Base-by-base conservation (phyloP, 1,140 invertebrate genomes). In the Hydropsyche tenuis region DNA sequence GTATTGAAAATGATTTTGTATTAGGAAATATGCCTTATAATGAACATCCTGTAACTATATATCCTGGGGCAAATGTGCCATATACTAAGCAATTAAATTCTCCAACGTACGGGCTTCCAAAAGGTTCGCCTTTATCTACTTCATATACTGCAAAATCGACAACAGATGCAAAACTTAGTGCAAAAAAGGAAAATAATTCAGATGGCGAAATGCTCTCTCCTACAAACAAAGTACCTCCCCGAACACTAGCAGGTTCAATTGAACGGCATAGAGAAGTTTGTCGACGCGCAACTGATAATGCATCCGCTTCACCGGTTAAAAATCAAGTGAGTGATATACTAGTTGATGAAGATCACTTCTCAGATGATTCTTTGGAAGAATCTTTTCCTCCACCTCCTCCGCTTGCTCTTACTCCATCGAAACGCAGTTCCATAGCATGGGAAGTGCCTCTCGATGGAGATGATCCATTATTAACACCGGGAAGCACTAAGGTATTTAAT, bases 341-440 rank as follows among this genome's bases (percentile, higher is more conserved):
- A 70, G 90, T 91, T 71, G 90, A 92, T 76, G 88, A 88, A 76
- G 90, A 91, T 75, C 88, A 90, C 73, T 94, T 94, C 80, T 94
- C 92, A 4, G 93, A 94, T 80, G 92, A 94, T 80, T 94, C 92
- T 2, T 80, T 94, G 60, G 93, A 94, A 80, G 91, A 92, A 78
- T 86, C 90, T 75, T 88, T 91, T 64, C 88, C 90, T 9, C 83
- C 80, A 73, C 86, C 82, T 78, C 86, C 84, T 79, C 86, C 86
- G 73, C 85, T 85, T 75, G 84, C 79, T 71, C 82, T 81, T 46
- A 87, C 86, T 73, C 86, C 86, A 77, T 89, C 88, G 79, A 93
- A 93, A 82, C 87, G 91, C 74, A 89, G 90, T 78, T 92, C 91
- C 77, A 93, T 94, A 51, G 92, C 92, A 66, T 93, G 92, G 92